These are phyloP conservation scores for Drosophila paranaensis DNA, from an alignment of 2,888 invertebrate species.

Conservation along the genomic window DNA sequence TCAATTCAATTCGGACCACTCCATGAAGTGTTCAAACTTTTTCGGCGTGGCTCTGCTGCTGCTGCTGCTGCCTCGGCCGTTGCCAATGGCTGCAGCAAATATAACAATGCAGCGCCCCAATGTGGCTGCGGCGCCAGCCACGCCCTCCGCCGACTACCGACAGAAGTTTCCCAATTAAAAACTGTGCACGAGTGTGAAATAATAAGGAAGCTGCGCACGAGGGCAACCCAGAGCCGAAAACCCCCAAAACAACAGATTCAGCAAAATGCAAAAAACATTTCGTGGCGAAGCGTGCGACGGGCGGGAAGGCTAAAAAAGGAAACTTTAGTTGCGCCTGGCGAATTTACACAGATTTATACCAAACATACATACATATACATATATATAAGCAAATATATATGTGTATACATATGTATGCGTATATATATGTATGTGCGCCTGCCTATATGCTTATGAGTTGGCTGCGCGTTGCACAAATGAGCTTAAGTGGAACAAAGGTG, in stretches of 20 bases:
- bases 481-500: constrained; percentile 12
- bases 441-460: neutral
- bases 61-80: constrained; percentile 12
- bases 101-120: constrained; percentile 50
- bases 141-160: constrained; percentile 9
- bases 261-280: constrained; percentile 24
- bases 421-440: neutral
- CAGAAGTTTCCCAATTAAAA: constrained; percentile 76
- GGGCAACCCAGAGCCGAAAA: constrained; percentile 5
- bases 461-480: constrained; percentile 1
- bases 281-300: constrained; percentile 1
- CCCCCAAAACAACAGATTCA: constrained; percentile 28
- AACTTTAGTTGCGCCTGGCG: neutral
- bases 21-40: constrained; percentile 28
- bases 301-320: constrained; percentile 1
- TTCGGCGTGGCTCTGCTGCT: constrained; percentile 16
- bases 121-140: neutral
- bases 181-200: constrained; percentile 64
- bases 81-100: constrained; percentile 30
- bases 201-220: constrained; percentile 42
- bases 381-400: neutral
- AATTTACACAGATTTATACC: constrained; percentile 13
- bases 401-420: no score
- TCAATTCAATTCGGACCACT: constrained; percentile 18
- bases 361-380: neutral